These are phyloP conservation scores for Arrhopalites spinosus DNA, from an alignment of 2,888 invertebrate species.

Conservation along the genomic window DNA sequence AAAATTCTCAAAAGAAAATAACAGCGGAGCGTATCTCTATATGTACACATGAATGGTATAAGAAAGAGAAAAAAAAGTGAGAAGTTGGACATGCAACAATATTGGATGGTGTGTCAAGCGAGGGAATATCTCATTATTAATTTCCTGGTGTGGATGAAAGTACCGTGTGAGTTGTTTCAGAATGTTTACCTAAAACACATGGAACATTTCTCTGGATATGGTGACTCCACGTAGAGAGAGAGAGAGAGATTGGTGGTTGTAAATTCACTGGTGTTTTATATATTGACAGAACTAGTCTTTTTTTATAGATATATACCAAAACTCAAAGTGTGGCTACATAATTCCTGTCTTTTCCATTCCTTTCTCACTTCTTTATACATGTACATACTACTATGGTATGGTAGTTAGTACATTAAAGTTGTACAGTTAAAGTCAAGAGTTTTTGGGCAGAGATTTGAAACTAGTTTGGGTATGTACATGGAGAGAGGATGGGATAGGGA, in stretches of 20 bases:
- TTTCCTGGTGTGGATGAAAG: conserved; percentile 36
- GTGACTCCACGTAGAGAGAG: background rate
- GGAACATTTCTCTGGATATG: background rate
- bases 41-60: no score
- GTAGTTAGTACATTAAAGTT: background rate
- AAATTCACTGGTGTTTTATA: no score
- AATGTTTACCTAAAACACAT: background rate
- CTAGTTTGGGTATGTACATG: background rate
- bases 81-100: no score
- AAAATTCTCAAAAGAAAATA: no score
- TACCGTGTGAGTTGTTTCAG: background rate
- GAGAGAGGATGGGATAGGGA: conserved; percentile 1
- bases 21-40: no score
- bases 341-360: no score
- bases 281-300: no score
- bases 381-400: no score
- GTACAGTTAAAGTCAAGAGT: background rate
- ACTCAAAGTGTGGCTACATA: no score
- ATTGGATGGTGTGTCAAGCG: background rate
- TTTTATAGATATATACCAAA: no score
- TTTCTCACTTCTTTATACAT: no score
- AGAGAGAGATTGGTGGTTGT: background rate
- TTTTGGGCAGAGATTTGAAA: background rate
- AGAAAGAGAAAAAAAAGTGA: no score
- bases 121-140: conserved; percentile 38